Percentiles rank a stretch among this genome's conserved stretches.
Evolutionary conservation across 2,113 vertebrate species (phyloP).

Genomic region (Chaenocephalus aceratus): DNA sequence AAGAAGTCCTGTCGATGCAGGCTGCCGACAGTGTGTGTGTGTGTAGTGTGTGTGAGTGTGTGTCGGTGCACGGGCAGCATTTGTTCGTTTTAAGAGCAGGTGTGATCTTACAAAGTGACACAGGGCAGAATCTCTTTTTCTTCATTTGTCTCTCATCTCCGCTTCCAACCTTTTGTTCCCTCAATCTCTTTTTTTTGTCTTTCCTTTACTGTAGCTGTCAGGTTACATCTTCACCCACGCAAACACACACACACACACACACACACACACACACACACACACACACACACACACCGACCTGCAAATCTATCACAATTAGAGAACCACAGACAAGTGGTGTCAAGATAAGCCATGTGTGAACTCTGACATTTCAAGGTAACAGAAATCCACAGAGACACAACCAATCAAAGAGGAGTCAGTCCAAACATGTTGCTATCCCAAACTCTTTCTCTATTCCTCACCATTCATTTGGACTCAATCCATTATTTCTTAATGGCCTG

Average conservation of each 20-base stretch:
- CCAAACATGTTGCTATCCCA: neutral
- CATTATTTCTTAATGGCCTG: conserved; percentile 15
- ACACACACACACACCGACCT: conserved; percentile 24
- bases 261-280: conserved; percentile 5
- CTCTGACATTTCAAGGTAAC: conserved; percentile 52
- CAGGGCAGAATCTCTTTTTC: neutral
- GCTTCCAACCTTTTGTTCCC: conserved; percentile 21
- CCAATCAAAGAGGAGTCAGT: neutral
- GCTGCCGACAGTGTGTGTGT: conserved; percentile 17
- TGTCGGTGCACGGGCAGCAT: neutral
- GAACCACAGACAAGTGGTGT: conserved; percentile 48
- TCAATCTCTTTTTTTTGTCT: neutral
- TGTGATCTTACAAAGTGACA: conserved; percentile 33
- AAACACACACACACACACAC: conserved; percentile 20
- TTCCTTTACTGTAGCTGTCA: conserved; percentile 30
- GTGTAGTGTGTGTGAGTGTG: neutral
- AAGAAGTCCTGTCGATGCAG: conserved; percentile 34
- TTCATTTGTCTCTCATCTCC: conserved; percentile 30
- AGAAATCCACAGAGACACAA: conserved; percentile 3
- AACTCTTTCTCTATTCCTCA: neutral
- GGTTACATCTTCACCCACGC: neutral
- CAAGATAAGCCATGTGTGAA: conserved; percentile 56
- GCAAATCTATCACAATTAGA: conserved; percentile 51
- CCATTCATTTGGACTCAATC: conserved; percentile 21
- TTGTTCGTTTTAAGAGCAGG: conserved; percentile 29